A percentile compares a stretch with the other conserved stretches of the same genome.
phyloP scores from a whole-genome alignment of 2,797 vertebrate species.

The Lepilemur septentrionalis region DNA sequence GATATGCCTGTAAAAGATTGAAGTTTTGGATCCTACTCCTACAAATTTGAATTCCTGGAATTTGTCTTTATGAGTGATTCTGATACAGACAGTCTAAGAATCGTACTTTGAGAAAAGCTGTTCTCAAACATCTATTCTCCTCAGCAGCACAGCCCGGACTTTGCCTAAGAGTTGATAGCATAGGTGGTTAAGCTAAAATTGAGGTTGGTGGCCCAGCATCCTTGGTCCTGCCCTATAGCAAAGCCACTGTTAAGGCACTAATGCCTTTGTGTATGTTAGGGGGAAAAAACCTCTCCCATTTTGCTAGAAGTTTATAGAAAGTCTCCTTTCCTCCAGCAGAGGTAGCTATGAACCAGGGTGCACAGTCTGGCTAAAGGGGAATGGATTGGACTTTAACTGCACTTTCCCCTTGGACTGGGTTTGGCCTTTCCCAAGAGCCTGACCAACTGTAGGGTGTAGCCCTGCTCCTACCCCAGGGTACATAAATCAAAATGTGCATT shows the following conservation, averaged over 20 bases:
- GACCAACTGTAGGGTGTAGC: not conserved
- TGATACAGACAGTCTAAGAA: not conserved
- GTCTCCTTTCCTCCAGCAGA: not conserved
- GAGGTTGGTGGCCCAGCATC: not conserved
- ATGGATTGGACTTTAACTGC: not conserved
- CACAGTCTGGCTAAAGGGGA: not conserved
- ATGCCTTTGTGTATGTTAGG: not conserved
- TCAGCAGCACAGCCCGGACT: not conserved
- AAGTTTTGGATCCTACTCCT: not conserved
- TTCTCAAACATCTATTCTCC: not conserved
- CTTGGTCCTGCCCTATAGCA: not conserved
- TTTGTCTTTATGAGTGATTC: not conserved
- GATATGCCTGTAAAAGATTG: not conserved
- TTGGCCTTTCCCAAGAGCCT: not conserved
- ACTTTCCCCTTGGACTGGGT: not conserved
- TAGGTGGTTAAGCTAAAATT: not conserved
- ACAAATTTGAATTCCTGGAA: not conserved
- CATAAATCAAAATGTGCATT: not conserved
- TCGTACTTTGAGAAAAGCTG: not conserved
- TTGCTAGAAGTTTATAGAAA: not conserved
- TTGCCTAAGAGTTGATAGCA: not conserved
- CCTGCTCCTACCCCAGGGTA: not conserved
- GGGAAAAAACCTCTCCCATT: not conserved
- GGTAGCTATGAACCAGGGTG: not conserved
- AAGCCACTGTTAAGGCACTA: not conserved